Conservation (phyloP, 2,113 vertebrate species). For the Thomomys bottae region DNA sequence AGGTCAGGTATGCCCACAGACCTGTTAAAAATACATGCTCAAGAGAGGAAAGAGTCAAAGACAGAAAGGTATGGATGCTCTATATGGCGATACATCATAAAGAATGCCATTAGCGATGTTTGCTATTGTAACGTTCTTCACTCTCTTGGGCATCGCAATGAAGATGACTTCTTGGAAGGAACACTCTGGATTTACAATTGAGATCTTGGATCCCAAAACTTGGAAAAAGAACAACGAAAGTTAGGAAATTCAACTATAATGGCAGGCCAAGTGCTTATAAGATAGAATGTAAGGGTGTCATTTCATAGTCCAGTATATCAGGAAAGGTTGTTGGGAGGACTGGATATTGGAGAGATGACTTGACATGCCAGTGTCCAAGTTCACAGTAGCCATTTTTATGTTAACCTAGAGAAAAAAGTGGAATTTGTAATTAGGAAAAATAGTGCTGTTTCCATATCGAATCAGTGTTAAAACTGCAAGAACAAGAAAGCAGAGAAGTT, state of each 20-base stretch:
- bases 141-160: rapidly evolving
- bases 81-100: neutral
- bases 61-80: neutral
- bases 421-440: neutral
- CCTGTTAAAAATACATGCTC: neutral
- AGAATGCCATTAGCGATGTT: neutral
- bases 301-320: neutral
- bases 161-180: neutral
- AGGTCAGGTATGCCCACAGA: neutral
- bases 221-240: neutral
- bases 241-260: neutral
- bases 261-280: too few relatives aligned
- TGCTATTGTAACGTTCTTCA: neutral
- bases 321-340: rapidly evolving
- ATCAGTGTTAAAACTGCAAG: neutral
- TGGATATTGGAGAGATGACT: neutral
- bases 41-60: neutral
- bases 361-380: neutral
- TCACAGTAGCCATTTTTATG: neutral
- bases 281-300: neutral
- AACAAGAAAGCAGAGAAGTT: neutral
- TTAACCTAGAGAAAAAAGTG: neutral
- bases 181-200: neutral
- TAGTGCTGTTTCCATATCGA: neutral
- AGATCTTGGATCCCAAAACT: neutral